phyloP scores from a whole-genome alignment of 2,113 vertebrate genomes.

The Onychorhynchus coronatus region DNA sequence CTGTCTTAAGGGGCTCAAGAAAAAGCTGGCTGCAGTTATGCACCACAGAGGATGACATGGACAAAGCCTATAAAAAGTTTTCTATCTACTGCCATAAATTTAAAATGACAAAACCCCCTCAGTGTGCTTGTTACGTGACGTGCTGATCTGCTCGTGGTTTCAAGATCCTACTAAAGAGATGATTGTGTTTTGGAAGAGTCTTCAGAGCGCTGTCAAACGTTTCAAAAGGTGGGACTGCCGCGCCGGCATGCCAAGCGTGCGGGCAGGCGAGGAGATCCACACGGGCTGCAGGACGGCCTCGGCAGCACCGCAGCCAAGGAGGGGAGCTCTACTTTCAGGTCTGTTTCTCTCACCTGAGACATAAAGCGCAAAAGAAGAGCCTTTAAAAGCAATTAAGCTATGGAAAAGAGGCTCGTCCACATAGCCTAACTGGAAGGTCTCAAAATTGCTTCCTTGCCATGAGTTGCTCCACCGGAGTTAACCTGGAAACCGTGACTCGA shows the following conservation, averaged over 20 bases:
- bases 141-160: neutral
- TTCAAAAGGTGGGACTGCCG: accelerated
- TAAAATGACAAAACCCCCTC: neutral
- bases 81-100: neutral
- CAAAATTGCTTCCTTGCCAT: neutral
- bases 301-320: accelerated
- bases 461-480: neutral
- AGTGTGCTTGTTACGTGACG: neutral
- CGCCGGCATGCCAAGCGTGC: accelerated
- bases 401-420: neutral
- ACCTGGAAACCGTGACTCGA: slow-evolving; percentile 9
- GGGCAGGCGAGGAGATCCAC: accelerated
- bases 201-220: neutral
- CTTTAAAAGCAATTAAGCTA: neutral
- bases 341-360: neutral
- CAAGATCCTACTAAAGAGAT: neutral
- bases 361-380: neutral
- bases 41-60: no score
- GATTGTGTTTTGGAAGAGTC: accelerated
- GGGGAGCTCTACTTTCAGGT: neutral
- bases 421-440: neutral
- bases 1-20: neutral
- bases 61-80: neutral
- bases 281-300: neutral
- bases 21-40: neutral